Evolutionary conservation across 2,797 vertebrate genomes (phyloP), one percentile per base, ranked within the genome.

Genomic region (Diglossa cyanea): DNA sequence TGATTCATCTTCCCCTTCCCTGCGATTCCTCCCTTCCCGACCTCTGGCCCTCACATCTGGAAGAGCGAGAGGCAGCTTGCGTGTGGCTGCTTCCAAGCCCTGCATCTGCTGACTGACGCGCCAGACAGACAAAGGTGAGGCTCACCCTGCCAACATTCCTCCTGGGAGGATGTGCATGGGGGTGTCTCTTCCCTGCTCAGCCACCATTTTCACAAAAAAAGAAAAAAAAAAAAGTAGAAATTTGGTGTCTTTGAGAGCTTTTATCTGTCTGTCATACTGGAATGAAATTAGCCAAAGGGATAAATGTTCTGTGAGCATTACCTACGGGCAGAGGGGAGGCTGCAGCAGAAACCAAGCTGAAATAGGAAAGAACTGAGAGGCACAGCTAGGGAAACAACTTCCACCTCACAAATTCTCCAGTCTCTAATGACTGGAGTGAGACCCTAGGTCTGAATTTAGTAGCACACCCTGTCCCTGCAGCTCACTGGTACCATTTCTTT

Each of bases 1-100:
- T 96, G 95, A 96, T 96, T 96, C 96, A 96, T 93, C 95, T 96
- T 96, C 95, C 94, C 96, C 60, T 96, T 96, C 90, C 96, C 94
- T 93, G 76, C 0, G 0, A 96, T 96, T 94, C 94, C 93, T 96
- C 96, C 95, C 86, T 90, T 94, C 73, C 82, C 70, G 91, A 96
- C 95, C 95, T 95, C 94, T 94, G 93, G 86, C 96, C 95, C 76
- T 68, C 85, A 94, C 96, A 96, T 96, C 96, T 96, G 96, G 96
- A 96, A 79, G 82, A 93, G 91, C 16, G 2, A 90, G 94, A 94
- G 72, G 86, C 94, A 91, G 93, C 66, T 91, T 94, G 92, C 8
- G 42, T 95, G 94, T 90, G 90, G 93, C 70, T 90, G 90, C 65
- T 91, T 82, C 94, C 89, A 91, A 88, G 85, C 75, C 77, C 85